Evolutionary conservation across 37 sponge, comb jelly and placozoan species (phyloP).

Genomic region (Chondrilla cf. caribensis): DNA sequence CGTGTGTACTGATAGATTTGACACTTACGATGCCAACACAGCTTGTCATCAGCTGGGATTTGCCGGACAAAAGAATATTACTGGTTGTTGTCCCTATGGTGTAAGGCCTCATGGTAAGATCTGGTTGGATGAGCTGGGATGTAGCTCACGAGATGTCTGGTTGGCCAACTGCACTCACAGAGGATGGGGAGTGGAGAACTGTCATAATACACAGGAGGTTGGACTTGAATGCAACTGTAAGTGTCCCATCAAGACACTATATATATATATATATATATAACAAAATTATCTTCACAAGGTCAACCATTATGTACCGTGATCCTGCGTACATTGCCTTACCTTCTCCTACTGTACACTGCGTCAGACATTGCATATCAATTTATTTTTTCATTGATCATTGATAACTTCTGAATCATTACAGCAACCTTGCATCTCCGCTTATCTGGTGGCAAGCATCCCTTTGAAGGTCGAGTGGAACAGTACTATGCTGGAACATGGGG

Average conservation of each 20-base stretch:
- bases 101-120: not conserved
- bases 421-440: not conserved
- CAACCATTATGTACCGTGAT: too few species aligned
- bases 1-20: constrained; percentile 8
- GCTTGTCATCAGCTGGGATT: constrained; percentile 23
- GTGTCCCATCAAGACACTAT: too few species aligned
- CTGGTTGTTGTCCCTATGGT: not conserved
- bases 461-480: constrained; percentile 25
- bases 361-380: too few species aligned
- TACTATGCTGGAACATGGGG: constrained; percentile 30
- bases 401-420: too few species aligned
- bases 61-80: not conserved
- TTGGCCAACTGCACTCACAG: constrained; percentile 22
- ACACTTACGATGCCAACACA: not conserved
- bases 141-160: not conserved
- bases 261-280: too few species aligned
- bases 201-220: not conserved
- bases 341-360: too few species aligned
- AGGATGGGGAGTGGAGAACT: constrained; percentile 24
- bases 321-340: too few species aligned
- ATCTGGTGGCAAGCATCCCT: not conserved
- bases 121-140: not conserved
- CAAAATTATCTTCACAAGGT: too few species aligned
- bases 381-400: too few species aligned
- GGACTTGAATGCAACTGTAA: constrained; percentile 8